These are phyloP conservation scores for Forbesichthys agassizii DNA, from an alignment of 2,113 vertebrate genomes.

Conservation along the genomic window DNA sequence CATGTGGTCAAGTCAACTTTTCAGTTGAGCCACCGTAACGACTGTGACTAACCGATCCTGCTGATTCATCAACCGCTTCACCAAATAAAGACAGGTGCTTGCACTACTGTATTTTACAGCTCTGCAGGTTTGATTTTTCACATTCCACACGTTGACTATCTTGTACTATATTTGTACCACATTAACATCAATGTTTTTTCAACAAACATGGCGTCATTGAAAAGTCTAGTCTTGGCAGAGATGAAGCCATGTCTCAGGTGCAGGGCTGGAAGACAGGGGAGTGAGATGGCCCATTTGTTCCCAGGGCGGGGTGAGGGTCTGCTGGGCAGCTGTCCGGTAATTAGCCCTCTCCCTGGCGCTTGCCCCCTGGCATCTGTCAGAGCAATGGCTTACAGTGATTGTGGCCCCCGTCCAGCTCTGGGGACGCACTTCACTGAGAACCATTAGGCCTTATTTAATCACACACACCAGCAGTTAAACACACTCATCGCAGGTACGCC, in stretches of 20 bases:
- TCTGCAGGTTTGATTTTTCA: no score
- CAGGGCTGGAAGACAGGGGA: constrained; percentile 55
- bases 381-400: constrained; percentile 57
- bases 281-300: constrained; percentile 62
- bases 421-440: constrained; percentile 67
- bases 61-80: no score
- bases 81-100: no score
- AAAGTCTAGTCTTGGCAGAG: constrained; percentile 31
- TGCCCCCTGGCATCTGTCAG: constrained; percentile 75
- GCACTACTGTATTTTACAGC: no score
- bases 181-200: no score
- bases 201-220: no score
- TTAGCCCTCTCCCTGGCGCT: constrained; percentile 76
- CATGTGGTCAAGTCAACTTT: no score
- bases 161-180: no score
- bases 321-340: constrained; percentile 82
- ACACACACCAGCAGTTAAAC: constrained; percentile 62
- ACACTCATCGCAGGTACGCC: constrained; percentile 35
- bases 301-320: constrained; percentile 70
- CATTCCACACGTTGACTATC: no score
- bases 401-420: constrained; percentile 69
- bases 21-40: no score
- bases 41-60: no score
- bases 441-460: constrained; percentile 74
- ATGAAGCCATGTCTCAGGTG: constrained; percentile 44